Base-by-base conservation (phyloP, 2,888 invertebrate species). In the Aquatica leii region DNA sequence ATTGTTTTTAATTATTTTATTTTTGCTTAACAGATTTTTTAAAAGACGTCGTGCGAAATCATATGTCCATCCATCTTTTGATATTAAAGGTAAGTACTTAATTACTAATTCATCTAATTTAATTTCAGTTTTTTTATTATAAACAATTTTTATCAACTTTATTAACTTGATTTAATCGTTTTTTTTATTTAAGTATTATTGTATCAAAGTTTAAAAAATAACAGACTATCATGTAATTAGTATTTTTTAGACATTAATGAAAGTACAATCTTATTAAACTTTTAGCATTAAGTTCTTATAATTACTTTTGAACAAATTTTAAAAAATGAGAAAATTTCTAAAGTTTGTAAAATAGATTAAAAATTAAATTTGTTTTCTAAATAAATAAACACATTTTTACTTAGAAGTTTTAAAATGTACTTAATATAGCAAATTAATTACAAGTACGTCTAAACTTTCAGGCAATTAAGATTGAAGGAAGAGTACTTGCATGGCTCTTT, bases 381-480 rank as follows among this genome's bases (percentile, higher is more conserved):
- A 1, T 17, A 12, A 43, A 43, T 12, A 14, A 17, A 14, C 5
- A 8, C 9, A 43, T 17, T 8, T 43, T 43, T 14, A 8, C 2
- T 2, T 17, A 40, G 4, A 40, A 43, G 6, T 8, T 43, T 43
- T 43, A 17, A 17, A 43, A 43, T 43, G n/a, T n/a, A n/a, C n/a
- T n/a, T n/a, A n/a, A n/a, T n/a, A n/a, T n/a, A n/a, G n/a, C n/a
- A n/a, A n/a, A n/a, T n/a, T n/a, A n/a, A n/a, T n/a, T n/a, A n/a
- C n/a, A n/a, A n/a, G n/a, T n/a, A n/a, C n/a, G n/a, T n/a, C n/a
- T n/a, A n/a, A n/a, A n/a, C n/a, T n/a, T n/a, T n/a, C 67, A 80
- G 79, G 66, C 76, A 17, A 49, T 79, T n/a, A 77, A 79, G 68
- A 54, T 74, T 48, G 79, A 79, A 69, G 67, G 74, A n/a, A 63